Evolutionary conservation across 2,888 invertebrate genomes (phyloP), one percentile per base, ranked within the genome.

Genomic region (Macrostomum cliftonense): DNA sequence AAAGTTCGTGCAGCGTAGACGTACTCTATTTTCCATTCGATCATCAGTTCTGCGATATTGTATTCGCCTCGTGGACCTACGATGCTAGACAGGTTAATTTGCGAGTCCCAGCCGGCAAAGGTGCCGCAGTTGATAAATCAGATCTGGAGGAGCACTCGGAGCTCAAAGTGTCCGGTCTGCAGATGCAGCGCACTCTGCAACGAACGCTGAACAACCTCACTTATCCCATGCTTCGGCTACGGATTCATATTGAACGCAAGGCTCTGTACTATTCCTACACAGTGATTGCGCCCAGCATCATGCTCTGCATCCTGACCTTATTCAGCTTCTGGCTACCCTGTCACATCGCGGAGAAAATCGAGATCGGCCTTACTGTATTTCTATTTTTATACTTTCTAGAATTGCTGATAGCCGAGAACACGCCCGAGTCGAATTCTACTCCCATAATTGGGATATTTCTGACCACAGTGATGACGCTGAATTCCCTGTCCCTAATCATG

Each of bases 11-110:
- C 52, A 56, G 61, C 12, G 62, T 67, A 12, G 65, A 66, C 51
- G 66, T 66, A 39, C 61, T 61, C 13, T 67, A 60, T 57, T 67
- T 67, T 52, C 67, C 67, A 2, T 68, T 93, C 75, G 95, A 95
- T 73, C 88, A 91, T 74, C 95, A 95, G 75, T 80, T 82, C 62
- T 95, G 95, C 74, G 83, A 86, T 71, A 85, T 93, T 82, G 87
- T 91, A 76, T 93, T 93, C 71, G 93, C 93, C 65, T 89, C 91
- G 71, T 95, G 95, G 95, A 91, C 91, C 59, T 91, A 93, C 73
- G 88, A 89, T 73, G 87, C 55, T 12, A 51, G 56, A 9, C 66
- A 67, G 50, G 48, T 68, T 13, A 60, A 64, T 51, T 54, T 68
- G n/a, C 47, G 52, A 1, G 50, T 60, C n/a, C 28, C 28, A 28